These are phyloP conservation scores for Heliocidaris erythrogramma DNA, from an alignment of 35 echinoderm and acorn worm species.

Conservation along the genomic window DNA sequence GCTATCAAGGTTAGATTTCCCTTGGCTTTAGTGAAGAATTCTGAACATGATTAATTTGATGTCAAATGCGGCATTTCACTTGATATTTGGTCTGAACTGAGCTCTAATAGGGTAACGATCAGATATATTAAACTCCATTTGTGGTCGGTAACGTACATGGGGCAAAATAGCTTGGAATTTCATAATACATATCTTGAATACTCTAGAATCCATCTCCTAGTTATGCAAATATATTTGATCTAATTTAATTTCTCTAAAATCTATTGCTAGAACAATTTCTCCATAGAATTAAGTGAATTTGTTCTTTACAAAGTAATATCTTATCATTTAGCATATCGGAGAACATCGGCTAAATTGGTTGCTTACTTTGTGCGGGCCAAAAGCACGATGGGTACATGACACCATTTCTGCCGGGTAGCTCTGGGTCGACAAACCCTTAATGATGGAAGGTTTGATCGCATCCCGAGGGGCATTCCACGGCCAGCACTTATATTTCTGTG, in stretches of 20 bases:
- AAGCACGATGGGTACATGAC: slow-evolving; percentile 69
- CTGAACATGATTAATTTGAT: neutral
- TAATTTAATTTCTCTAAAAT: too few relatives aligned
- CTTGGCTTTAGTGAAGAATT: too few relatives aligned
- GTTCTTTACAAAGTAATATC: too few relatives aligned
- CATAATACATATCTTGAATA: too few relatives aligned
- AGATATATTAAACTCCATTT: too few relatives aligned
- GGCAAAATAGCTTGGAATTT: too few relatives aligned
- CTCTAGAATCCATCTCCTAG: too few relatives aligned
- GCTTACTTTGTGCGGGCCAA: slow-evolving; percentile 83
- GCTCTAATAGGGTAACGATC: neutral
- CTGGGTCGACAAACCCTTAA: neutral
- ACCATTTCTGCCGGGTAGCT: slow-evolving; percentile 38
- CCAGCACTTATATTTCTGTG: slow-evolving; percentile 73
- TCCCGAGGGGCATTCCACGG: slow-evolving; percentile 74
- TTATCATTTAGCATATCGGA: too few relatives aligned
- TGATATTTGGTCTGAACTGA: neutral
- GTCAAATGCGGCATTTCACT: neutral
- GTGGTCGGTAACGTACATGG: neutral
- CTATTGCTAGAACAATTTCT: too few relatives aligned
- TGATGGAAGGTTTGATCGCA: slow-evolving; percentile 55
- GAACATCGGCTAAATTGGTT: neutral
- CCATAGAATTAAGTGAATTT: too few relatives aligned
- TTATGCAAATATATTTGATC: too few relatives aligned
- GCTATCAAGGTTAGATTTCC: too few relatives aligned